phyloP scores from a whole-genome alignment of 92 coral and sea anemone species.

The Palythoa grandis region DNA sequence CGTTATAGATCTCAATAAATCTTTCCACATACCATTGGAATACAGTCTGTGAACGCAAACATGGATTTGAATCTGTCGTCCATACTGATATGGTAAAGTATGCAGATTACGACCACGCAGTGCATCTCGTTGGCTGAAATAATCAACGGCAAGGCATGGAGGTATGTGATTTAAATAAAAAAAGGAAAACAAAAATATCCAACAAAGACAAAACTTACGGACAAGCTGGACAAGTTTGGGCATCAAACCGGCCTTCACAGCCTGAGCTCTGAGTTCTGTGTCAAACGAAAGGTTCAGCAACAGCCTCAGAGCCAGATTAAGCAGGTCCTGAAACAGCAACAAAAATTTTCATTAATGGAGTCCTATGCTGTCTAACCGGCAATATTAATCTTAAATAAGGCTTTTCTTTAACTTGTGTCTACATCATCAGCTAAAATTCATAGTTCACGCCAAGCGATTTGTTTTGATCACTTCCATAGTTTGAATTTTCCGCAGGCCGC shows the following conservation, averaged over 20 bases:
- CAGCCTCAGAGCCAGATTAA: constrained; percentile 87
- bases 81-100: constrained; percentile 96
- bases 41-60: constrained; percentile 94
- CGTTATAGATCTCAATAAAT: too few species aligned
- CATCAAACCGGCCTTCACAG: constrained; percentile 90
- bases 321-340: constrained; percentile 73
- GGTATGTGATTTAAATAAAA: background rate
- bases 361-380: too few species aligned
- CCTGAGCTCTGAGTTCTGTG: constrained; percentile 81
- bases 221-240: constrained; percentile 95
- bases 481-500: too few species aligned
- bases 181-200: background rate
- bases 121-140: constrained; percentile 87
- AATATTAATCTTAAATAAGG: too few species aligned
- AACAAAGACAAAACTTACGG: constrained; percentile 59
- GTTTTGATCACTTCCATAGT: too few species aligned
- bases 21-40: constrained; percentile 77
- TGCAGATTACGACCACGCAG: constrained; percentile 92
- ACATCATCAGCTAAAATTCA: too few species aligned
- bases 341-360: too few species aligned
- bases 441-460: too few species aligned
- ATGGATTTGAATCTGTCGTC: constrained; percentile 96
- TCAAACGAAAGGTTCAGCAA: constrained; percentile 95
- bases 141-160: background rate
- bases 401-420: too few species aligned